Evolutionary conservation across 2,797 vertebrate species (phyloP), one percentile per base, ranked within the genome.

Genomic region (Tinamus major): DNA sequence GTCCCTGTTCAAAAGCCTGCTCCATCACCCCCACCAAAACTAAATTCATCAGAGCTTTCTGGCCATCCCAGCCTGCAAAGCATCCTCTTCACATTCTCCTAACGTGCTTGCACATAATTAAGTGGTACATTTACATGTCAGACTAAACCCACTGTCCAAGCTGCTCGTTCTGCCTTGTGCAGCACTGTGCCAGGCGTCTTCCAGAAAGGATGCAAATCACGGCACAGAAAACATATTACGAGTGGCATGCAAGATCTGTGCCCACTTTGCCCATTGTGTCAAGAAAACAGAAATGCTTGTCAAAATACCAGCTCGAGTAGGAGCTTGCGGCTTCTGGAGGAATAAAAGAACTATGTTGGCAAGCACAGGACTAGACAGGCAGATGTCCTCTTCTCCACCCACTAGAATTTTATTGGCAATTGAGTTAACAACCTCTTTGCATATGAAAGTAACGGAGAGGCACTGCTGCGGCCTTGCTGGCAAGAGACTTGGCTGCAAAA

Each of bases 321-420:
- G 79, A 95, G 95, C 95, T 85, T 17, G 20, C 5, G 21, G 93
- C 95, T 96, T 91, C 94, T 96, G 95, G 75, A 92, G 91, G 96
- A 41, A 96, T 95, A 89, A 92, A 95, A 95, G 96, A 91, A 91
- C 93, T 94, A 62, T 91, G 87, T 93, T 97, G 96, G 95, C 96
- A 96, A 94, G 92, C 92, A 89, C 70, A 69, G 90, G 89, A 95
- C 87, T 49, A 94, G 95, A 94, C 94, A 96, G 95, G 96, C 96
- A 97, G 96, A 96, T 96, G 96, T 96, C 96, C 95, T 96, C 92
- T 82, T 95, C 94, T 95, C 96, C 91, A 96, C 96, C 96, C 96
- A 96, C 96, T 87, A 96, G 95, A 68, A 72, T 97, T 95, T 96
- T 96, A 96, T 95, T 96, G 96, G 96, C 96, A 97, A 94, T 96